Percentiles rank a stretch among this genome's conserved stretches.
Conservation (phyloP, 1,140 invertebrate genomes). For the Megalonaias nervosa region DNA sequence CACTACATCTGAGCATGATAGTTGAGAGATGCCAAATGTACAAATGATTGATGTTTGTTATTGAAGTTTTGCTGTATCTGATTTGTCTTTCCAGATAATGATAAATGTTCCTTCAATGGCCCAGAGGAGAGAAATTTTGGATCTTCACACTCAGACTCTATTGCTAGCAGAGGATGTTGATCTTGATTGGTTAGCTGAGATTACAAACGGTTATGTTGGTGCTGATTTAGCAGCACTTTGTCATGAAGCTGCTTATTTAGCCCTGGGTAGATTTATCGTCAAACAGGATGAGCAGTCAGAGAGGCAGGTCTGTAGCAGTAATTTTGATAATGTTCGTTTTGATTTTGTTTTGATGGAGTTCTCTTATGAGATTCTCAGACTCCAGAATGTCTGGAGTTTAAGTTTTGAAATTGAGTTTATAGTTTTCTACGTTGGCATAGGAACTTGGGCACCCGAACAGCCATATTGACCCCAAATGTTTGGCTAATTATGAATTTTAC, state of each 20-base stretch:
- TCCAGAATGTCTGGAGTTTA: too few species aligned
- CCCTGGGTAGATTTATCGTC: conserved; percentile 30
- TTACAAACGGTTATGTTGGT: conserved; percentile 74
- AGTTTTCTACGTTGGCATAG: too few species aligned
- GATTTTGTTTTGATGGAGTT: background rate
- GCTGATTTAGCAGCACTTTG: conserved; percentile 72
- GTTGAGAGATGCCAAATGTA: background rate
- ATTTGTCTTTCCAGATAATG: conserved; percentile 53
- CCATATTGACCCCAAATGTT: too few species aligned
- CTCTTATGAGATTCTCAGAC: background rate
- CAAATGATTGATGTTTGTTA: background rate
- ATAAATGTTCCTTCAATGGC: conserved; percentile 56
- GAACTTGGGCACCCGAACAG: too few species aligned
- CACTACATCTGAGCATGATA: background rate
- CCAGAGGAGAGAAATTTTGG: conserved; percentile 59
- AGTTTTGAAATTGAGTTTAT: too few species aligned
- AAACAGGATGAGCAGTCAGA: background rate
- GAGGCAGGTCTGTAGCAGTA: conserved; percentile 4
- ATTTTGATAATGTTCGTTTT: conserved; percentile 7
- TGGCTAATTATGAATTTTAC: too few species aligned
- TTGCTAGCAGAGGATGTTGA: conserved; percentile 49
- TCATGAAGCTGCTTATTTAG: conserved; percentile 62
- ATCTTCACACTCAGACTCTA: conserved; percentile 32
- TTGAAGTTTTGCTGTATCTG: background rate
- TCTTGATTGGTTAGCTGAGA: conserved; percentile 43